These are phyloP conservation scores for Plebejus melissa DNA, from an alignment of 2,888 invertebrate species.

Conservation along the genomic window DNA sequence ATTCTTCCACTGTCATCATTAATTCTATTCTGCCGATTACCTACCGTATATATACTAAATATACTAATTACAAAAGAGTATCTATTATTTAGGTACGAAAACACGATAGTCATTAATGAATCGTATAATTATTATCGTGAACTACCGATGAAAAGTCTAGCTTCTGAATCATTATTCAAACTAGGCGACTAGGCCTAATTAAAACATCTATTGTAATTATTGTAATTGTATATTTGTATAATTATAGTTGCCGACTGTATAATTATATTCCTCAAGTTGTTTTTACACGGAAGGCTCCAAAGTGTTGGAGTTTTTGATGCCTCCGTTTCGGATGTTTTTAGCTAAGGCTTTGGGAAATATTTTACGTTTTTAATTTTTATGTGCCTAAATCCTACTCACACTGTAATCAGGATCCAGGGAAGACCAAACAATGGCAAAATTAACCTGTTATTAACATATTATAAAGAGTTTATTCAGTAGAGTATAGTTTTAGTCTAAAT, in stretches of 20 bases:
- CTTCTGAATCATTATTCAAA: conserved; percentile 19
- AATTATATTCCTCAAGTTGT: neutral
- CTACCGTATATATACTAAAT: neutral
- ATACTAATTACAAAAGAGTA: neutral
- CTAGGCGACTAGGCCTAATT: neutral
- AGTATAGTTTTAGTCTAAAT: too few relatives aligned
- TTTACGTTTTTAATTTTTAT: too few relatives aligned
- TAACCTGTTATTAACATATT: too few relatives aligned
- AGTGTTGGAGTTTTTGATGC: neutral
- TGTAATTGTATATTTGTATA: conserved; percentile 8
- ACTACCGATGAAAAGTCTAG: conserved; percentile 16
- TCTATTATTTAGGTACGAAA: neutral
- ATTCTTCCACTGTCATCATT: too few relatives aligned
- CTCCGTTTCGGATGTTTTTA: neutral
- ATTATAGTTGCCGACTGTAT: conserved; percentile 4
- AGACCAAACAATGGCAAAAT: too few relatives aligned
- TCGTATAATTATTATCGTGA: conserved; percentile 5
- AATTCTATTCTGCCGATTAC: neutral
- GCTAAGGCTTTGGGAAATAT: too few relatives aligned
- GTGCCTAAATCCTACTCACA: too few relatives aligned
- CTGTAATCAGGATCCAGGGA: too few relatives aligned
- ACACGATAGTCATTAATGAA: neutral
- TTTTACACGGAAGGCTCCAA: neutral
- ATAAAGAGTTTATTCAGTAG: too few relatives aligned
- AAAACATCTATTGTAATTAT: conserved; percentile 11